Evolutionary conservation across 2,113 vertebrate genomes (phyloP).

Genomic region (Genyomyrus donnyi): DNA sequence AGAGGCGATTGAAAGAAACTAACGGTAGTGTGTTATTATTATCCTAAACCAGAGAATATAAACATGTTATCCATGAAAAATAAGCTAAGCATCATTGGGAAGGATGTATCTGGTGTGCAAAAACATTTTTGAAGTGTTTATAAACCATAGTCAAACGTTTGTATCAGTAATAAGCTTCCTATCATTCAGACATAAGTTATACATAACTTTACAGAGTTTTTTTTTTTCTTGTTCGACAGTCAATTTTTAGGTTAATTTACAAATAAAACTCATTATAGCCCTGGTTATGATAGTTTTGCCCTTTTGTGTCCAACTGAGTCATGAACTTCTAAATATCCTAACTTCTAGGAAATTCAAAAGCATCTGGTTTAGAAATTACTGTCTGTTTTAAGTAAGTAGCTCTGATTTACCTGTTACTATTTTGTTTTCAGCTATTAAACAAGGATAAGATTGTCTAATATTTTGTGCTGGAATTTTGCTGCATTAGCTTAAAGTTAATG

Average conservation of each 20-base stretch:
- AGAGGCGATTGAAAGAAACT: not conserved
- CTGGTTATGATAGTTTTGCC: not conserved
- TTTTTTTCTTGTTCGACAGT: not conserved
- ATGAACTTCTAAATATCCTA: not conserved
- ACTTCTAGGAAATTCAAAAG: not conserved
- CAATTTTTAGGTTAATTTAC: not conserved
- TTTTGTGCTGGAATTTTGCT: not conserved
- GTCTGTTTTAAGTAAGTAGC: not conserved
- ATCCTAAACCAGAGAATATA: not conserved
- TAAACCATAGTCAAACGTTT: not conserved
- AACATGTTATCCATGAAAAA: not conserved
- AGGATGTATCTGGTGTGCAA: not conserved
- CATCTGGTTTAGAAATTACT: not conserved
- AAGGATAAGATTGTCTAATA: not conserved
- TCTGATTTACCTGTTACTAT: not conserved
- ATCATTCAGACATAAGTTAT: not conserved
- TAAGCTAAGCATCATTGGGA: not conserved
- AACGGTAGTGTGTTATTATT: not conserved
- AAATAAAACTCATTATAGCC: not conserved
- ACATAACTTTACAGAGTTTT: not conserved
- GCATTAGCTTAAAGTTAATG: not conserved
- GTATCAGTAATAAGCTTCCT: not conserved
- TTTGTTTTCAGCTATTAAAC: not conserved
- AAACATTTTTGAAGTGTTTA: not conserved
- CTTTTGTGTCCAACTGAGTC: not conserved